Conservation (phyloP, 2,797 vertebrate species). For the Knipowitschia caucasica region DNA sequence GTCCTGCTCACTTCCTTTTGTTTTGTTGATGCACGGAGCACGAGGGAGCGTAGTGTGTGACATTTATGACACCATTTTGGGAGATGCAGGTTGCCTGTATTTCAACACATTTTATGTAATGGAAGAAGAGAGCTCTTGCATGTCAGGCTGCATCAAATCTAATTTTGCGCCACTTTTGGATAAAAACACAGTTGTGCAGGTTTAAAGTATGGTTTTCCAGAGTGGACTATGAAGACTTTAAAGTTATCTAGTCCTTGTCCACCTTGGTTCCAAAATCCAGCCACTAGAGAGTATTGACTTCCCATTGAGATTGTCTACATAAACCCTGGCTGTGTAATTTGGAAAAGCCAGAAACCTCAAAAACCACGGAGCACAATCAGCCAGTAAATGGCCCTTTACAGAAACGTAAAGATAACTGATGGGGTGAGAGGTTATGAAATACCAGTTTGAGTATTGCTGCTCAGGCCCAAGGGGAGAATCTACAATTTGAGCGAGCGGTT, state of each 20-base stretch:
- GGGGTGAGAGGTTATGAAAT: constrained; percentile 43
- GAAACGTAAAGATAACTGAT: constrained; percentile 30
- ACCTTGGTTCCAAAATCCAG: constrained; percentile 26
- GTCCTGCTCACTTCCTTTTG: constrained; percentile 77
- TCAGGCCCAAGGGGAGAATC: constrained; percentile 29
- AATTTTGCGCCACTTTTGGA: constrained; percentile 48
- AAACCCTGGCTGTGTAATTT: constrained; percentile 21
- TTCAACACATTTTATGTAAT: constrained; percentile 38
- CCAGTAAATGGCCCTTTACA: constrained; percentile 22
- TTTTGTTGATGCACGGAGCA: constrained; percentile 44
- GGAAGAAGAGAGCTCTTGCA: constrained; percentile 22
- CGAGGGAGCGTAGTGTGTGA: constrained; percentile 30
- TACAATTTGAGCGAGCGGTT: constrained; percentile 31
- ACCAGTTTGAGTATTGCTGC: constrained; percentile 39
- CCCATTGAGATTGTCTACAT: constrained; percentile 48
- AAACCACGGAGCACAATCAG: constrained; percentile 26
- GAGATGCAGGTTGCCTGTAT: constrained; percentile 13
- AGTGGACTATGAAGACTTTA: constrained; percentile 46
- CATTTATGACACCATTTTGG: constrained; percentile 32
- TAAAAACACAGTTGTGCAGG: constrained; percentile 41
- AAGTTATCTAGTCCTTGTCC: constrained; percentile 33
- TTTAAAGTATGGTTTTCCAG: constrained; percentile 29
- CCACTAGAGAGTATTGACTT: constrained; percentile 35
- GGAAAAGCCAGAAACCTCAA: constrained; percentile 46
- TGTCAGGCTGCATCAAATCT: constrained; percentile 34